A percentile compares a stretch with the other conserved stretches of the same genome.
Conservation (phyloP, 2,797 vertebrate species). For the Malurus leucopterus region DNA sequence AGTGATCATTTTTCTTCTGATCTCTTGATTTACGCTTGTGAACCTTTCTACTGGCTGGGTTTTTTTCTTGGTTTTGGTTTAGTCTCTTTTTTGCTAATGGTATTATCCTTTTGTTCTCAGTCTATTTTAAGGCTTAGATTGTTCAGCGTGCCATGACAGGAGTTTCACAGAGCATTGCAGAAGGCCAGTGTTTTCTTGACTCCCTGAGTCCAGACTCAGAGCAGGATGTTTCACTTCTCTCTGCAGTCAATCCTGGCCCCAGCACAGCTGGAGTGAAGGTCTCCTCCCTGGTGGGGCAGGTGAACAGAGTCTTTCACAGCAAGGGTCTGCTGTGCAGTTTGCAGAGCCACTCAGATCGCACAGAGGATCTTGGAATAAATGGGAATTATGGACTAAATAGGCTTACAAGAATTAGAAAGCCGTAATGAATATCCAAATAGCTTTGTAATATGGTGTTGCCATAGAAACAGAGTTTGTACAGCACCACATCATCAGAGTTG, state of each 20-base stretch:
- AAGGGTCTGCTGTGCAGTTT: fast-evolving
- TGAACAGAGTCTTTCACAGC: neutral
- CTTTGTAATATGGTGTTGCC: neutral
- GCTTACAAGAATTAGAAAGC: neutral
- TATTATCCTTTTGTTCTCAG: conserved; percentile 25
- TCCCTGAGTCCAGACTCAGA: neutral
- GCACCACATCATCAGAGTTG: neutral
- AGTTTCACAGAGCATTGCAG: neutral
- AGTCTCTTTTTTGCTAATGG: neutral
- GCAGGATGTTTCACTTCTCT: neutral
- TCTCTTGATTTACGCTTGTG: neutral
- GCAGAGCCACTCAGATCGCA: neutral
- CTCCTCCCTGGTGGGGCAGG: neutral
- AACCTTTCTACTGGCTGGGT: neutral
- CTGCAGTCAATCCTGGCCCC: neutral
- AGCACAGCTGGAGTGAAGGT: neutral
- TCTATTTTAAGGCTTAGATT: conserved; percentile 30
- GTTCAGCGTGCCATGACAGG: neutral
- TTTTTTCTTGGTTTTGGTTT: neutral
- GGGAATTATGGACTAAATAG: neutral
- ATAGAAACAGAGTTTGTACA: conserved; percentile 14
- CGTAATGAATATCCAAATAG: neutral
- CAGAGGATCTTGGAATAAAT: neutral
- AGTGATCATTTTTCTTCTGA: neutral
- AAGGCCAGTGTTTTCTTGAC: neutral